Evolutionary conservation across 2,113 vertebrate species (phyloP).

Genomic region (Melanostigma gelatinosum): DNA sequence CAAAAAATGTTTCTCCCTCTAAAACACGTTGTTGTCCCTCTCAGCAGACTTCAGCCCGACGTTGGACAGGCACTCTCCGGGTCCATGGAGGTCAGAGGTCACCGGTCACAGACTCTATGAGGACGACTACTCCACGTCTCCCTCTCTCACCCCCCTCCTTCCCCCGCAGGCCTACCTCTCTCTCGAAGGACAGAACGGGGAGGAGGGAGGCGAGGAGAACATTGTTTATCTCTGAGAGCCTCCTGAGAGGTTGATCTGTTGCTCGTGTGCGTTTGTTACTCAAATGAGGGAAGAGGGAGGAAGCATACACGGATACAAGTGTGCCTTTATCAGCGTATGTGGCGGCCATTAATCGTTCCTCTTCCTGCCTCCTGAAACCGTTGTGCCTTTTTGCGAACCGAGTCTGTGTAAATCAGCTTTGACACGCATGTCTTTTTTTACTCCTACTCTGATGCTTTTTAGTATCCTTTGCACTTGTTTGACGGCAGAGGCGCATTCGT

Average conservation of each 20-base stretch:
- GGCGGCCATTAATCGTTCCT: constrained; percentile 28
- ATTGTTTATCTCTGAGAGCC: constrained; percentile 77
- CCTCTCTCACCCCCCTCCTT: constrained; percentile 71
- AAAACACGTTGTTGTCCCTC: constrained; percentile 16
- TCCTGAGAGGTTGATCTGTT: background rate
- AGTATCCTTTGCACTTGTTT: constrained; percentile 46
- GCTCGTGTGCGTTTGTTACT: background rate
- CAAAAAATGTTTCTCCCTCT: background rate
- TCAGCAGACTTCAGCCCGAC: constrained; percentile 56
- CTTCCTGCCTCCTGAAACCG: constrained; percentile 46
- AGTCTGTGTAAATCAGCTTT: constrained; percentile 43
- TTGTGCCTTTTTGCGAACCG: constrained; percentile 65
- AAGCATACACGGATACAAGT: constrained; percentile 24
- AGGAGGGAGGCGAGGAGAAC: constrained; percentile 76
- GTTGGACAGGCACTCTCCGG: constrained; percentile 39
- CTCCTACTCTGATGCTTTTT: constrained; percentile 8
- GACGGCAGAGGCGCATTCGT: constrained; percentile 27
- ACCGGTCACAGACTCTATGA: constrained; percentile 60
- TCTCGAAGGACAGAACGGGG: constrained; percentile 72
- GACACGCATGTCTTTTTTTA: constrained; percentile 38
- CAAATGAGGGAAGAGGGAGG: background rate
- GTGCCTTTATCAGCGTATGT: constrained; percentile 58
- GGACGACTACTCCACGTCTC: constrained; percentile 60
- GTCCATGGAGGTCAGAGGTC: constrained; percentile 68
- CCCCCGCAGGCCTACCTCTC: constrained; percentile 75